phyloP scores from a whole-genome alignment of 2,797 vertebrate species.

The Acipenser ruthenus region DNA sequence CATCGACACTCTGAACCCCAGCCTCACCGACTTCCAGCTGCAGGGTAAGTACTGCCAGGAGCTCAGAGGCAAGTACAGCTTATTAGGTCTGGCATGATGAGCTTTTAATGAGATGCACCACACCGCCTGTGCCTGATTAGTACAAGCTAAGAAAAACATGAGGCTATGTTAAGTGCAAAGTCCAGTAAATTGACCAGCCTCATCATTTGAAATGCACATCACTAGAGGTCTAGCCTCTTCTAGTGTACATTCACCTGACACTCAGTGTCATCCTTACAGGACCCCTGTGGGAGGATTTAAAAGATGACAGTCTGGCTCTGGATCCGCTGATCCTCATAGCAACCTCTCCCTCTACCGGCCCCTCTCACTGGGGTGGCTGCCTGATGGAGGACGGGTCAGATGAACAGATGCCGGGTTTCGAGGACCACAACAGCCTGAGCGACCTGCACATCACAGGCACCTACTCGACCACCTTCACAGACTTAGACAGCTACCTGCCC shows the following conservation, averaged over 20 bases:
- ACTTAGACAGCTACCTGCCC: conserved; percentile 71
- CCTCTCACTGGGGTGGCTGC: conserved; percentile 20
- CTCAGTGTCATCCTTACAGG: conserved; percentile 45
- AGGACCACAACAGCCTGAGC: conserved; percentile 23
- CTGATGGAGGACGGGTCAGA: conserved; percentile 15
- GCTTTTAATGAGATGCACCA: too few species aligned
- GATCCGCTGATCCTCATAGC: conserved; percentile 63
- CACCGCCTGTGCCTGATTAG: too few species aligned
- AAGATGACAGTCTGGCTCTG: conserved; percentile 74
- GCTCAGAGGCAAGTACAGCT: too few species aligned
- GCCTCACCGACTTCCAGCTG: conserved; percentile 86
- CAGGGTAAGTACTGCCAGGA: conserved; percentile 61
- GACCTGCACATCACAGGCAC: conserved; percentile 64
- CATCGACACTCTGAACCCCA: conserved; percentile 83
- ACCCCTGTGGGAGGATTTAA: conserved; percentile 89
- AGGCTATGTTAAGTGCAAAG: too few species aligned
- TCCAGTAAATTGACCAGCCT: too few species aligned
- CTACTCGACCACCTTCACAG: conserved; percentile 67
- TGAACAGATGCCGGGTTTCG: conserved; percentile 14
- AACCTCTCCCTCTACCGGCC: conserved; percentile 31
- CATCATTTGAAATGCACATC: too few species aligned
- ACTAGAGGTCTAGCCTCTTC: not conserved
- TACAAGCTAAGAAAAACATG: too few species aligned
- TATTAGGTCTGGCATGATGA: too few species aligned
- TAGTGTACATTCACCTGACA: not conserved